Evolutionary conservation across 2,113 vertebrate genomes (phyloP).

Genomic region (Pao palembangensis): DNA sequence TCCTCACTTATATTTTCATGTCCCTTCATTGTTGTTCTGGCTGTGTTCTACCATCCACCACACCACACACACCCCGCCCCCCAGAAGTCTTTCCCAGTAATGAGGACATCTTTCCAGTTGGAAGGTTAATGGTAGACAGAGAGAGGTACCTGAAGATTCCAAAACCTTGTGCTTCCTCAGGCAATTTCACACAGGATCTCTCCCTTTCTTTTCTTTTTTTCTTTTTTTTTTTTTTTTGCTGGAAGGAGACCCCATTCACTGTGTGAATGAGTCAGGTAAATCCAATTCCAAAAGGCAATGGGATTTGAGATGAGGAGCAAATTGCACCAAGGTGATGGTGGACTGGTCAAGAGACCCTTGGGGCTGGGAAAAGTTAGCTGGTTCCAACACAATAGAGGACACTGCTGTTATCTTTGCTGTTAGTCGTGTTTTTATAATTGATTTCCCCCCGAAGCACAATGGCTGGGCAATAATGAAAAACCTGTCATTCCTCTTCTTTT

Average conservation of each 20-base stretch:
- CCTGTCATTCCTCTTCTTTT: constrained; percentile 73
- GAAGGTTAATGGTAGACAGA: constrained; percentile 72
- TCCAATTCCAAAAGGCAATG: constrained; percentile 81
- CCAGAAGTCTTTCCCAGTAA: constrained; percentile 48
- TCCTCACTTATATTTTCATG: neutral
- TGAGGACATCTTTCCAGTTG: constrained; percentile 72
- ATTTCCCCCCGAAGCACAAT: constrained; percentile 74
- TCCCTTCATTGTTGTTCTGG: too few relatives aligned
- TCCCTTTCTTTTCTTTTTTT: neutral
- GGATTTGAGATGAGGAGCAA: constrained; percentile 78
- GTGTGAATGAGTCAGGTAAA: constrained; percentile 78
- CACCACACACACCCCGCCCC: too few relatives aligned
- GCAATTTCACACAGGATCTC: constrained; percentile 75
- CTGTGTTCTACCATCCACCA: neutral
- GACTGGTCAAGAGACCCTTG: constrained; percentile 74
- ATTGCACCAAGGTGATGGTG: constrained; percentile 75
- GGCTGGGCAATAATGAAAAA: constrained; percentile 72
- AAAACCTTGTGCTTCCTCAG: constrained; percentile 64
- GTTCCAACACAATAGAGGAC: constrained; percentile 69
- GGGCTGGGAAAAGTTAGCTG: constrained; percentile 57
- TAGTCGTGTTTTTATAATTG: constrained; percentile 80
- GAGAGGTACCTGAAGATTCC: constrained; percentile 54
- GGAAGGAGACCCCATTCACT: constrained; percentile 72
- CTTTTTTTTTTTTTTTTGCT: constrained; percentile 35
- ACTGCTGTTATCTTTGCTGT: constrained; percentile 73